These are phyloP conservation scores for Alviniconcha marisindica DNA, from an alignment of 1,140 invertebrate genomes.

Conservation along the genomic window DNA sequence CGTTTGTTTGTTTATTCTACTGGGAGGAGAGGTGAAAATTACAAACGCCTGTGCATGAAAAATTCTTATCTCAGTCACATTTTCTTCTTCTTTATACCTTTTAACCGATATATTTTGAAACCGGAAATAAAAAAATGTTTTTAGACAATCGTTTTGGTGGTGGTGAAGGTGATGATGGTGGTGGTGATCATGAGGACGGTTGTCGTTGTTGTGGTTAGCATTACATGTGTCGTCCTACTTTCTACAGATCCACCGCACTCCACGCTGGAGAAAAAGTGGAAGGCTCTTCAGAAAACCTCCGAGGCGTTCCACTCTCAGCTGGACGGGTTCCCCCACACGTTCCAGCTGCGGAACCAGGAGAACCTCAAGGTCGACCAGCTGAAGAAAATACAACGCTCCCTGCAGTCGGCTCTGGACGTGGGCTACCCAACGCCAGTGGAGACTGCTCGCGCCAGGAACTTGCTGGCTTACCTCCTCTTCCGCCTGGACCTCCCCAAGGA, in stretches of 20 bases:
- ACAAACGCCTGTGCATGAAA: no score
- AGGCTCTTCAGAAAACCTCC: neutral
- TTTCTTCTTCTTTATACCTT: neutral
- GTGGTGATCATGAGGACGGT: no score
- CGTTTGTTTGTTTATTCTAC: neutral
- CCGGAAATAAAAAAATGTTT: no score
- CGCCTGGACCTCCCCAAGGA: neutral
- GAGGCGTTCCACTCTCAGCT: slow-evolving; percentile 2
- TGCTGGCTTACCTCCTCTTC: slow-evolving; percentile 6
- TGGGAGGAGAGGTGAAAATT: no score
- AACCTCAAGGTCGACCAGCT: neutral
- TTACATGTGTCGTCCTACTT: neutral
- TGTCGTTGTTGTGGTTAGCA: no score
- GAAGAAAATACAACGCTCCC: neutral
- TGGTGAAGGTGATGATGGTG: no score
- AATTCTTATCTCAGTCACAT: neutral
- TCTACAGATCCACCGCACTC: neutral
- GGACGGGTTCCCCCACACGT: slow-evolving; percentile 18
- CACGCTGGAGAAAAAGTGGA: neutral
- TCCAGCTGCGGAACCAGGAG: neutral
- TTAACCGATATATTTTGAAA: no score
- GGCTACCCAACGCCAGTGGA: slow-evolving; percentile 21
- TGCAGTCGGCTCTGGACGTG: neutral
- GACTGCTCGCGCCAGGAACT: slow-evolving; percentile 12
- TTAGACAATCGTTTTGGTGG: no score